These are phyloP conservation scores for Linyphia triangularis DNA, from an alignment of 2,888 invertebrate species.

Conservation along the genomic window DNA sequence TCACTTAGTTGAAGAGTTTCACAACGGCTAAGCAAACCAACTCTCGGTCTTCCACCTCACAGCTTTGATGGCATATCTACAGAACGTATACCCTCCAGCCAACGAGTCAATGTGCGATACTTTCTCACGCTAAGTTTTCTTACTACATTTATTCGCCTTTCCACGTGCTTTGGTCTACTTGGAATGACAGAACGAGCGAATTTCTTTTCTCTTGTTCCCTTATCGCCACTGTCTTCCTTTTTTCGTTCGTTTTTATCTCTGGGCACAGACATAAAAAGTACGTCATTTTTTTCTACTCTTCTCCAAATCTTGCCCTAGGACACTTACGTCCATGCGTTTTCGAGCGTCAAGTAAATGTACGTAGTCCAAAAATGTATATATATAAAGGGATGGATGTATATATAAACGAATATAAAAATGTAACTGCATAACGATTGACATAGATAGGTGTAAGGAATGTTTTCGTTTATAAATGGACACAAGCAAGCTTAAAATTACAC, in stretches of 20 bases:
- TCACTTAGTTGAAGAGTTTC: slow-evolving; percentile 57
- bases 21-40: slow-evolving; percentile 50
- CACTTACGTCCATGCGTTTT: slow-evolving; percentile 55
- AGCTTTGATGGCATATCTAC: slow-evolving; percentile 58
- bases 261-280: slow-evolving; percentile 55
- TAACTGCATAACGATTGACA: slow-evolving; percentile 4
- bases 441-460: too few species aligned
- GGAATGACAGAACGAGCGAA: slow-evolving; percentile 58
- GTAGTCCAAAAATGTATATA: slow-evolving; percentile 1
- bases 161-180: slow-evolving; percentile 52
- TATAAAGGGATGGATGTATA: slow-evolving; percentile 7
- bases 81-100: slow-evolving; percentile 47
- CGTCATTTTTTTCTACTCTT: slow-evolving; percentile 20
- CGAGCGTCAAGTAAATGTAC: slow-evolving; percentile 44
- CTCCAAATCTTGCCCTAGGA: slow-evolving; percentile 50
- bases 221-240: slow-evolving; percentile 46
- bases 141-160: slow-evolving; percentile 53
- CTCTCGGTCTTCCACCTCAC: slow-evolving; percentile 30
- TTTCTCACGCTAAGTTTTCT: slow-evolving; percentile 54
- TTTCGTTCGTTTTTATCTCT: slow-evolving; percentile 51
- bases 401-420: slow-evolving; percentile 1
- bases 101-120: slow-evolving; percentile 58
- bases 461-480: too few species aligned
- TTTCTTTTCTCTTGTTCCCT: slow-evolving; percentile 51
- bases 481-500: too few species aligned